Conservation (phyloP, 2,113 vertebrate genomes). For the Lanius ludovicianus region DNA sequence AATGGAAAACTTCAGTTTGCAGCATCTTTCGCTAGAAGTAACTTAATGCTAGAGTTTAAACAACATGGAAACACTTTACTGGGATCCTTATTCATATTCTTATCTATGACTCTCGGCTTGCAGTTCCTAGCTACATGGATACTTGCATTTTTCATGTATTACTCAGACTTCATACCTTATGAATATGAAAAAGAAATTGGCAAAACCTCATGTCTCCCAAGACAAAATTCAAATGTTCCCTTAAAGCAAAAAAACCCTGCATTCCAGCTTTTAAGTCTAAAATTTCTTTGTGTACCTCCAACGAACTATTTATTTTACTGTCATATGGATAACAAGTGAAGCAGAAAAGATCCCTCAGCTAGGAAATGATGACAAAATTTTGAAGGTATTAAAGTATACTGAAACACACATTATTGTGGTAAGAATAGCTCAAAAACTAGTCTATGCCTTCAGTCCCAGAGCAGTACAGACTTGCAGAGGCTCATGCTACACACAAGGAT, state of each 20-base stretch:
- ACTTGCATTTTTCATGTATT: background rate
- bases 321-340: background rate
- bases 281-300: background rate
- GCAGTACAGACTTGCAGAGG: background rate
- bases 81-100: background rate
- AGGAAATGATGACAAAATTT: conserved; percentile 1
- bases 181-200: conserved; percentile 19
- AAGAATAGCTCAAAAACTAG: background rate
- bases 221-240: background rate
- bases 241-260: background rate
- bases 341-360: background rate
- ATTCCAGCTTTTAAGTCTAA: background rate
- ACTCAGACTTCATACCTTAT: conserved; percentile 4
- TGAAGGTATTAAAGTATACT: background rate
- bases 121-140: background rate
- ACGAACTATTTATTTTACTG: background rate
- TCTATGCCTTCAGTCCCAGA: background rate
- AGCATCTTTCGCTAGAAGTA: background rate
- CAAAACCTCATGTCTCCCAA: background rate
- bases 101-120: background rate
- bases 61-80: background rate
- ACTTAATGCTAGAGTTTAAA: background rate
- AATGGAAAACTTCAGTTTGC: background rate
- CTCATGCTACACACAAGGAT: background rate
- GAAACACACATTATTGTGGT: background rate